Base-by-base conservation (phyloP, 2,888 invertebrate species). In the Dyspetes luteomarginatus region DNA sequence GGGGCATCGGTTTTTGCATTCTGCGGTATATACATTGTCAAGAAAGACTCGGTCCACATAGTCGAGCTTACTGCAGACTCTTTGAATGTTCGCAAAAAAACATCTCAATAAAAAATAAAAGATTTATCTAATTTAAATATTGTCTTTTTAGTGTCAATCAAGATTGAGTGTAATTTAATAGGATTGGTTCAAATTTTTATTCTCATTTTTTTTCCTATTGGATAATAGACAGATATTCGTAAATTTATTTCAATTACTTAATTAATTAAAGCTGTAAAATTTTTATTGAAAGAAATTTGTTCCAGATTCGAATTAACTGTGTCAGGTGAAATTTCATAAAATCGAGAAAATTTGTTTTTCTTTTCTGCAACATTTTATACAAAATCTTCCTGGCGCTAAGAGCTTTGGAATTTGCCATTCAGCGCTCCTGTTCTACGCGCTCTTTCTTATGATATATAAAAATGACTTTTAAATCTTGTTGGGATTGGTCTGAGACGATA, bases 371-470 rank as follows among this genome's bases (percentile, higher is more conserved):
- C n/a, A 58, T 43, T 52, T 52, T 17, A 26, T 60, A 26, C 68
- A 50, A 69, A 56, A 41, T 55, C 5, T 41, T 17, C 3, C 12
- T 15, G 45, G 56, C 19, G 45, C 36, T 41, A 55, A 36, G 64
- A 30, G 22, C 15, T 60, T 69, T 48, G 41, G 65, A 45, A 19
- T 58, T 30, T 69, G 12, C 30, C 26, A 17, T 43, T n/a, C 17
- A 2, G 15, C 48, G 77, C 71, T 78, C 28, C 78, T 45, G 78
- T 67, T 60, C 52, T 67, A 71, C 72, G 68, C 62, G 30, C 48
- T 48, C 15, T 64, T 48, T 50, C 58, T 9, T 22, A 15, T 30
- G 43, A 24, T 65, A 65, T n/a, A n/a, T 67, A 67, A 60, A 65
- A 58, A 56, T 71, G 65, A 58, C 56, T 71, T 71, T 77, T 58